These are phyloP conservation scores for Chaetophractus vellerosus DNA, from an alignment of 2,797 vertebrate genomes.

Conservation along the genomic window DNA sequence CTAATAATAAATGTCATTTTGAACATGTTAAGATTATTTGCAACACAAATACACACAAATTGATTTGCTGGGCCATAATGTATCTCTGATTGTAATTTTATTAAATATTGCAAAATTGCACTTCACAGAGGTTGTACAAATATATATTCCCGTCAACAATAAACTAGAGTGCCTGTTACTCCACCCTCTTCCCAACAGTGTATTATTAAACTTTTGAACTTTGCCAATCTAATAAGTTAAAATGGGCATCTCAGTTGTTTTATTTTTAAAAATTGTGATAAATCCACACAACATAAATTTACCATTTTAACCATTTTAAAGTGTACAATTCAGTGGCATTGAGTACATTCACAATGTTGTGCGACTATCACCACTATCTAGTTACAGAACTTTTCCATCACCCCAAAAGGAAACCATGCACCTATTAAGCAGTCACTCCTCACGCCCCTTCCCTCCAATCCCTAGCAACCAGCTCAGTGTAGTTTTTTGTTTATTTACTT, in stretches of 20 bases:
- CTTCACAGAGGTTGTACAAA: background rate
- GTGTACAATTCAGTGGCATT: too few relatives aligned
- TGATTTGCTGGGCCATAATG: background rate
- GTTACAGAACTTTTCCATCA: too few relatives aligned
- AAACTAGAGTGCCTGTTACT: background rate
- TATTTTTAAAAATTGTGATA: constrained; percentile 14
- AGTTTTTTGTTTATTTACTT: background rate
- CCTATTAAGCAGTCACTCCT: too few relatives aligned
- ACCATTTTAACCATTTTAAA: too few relatives aligned
- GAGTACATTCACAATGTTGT: too few relatives aligned
- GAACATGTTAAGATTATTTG: constrained; percentile 47
- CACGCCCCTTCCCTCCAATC: too few relatives aligned
- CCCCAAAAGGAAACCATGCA: too few relatives aligned
- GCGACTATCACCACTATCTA: too few relatives aligned
- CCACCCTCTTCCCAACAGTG: background rate
- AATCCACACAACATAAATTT: too few relatives aligned
- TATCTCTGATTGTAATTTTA: constrained; percentile 58
- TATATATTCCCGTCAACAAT: background rate
- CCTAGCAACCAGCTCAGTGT: background rate
- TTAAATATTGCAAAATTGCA: background rate
- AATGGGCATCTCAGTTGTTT: background rate
- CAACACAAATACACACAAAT: constrained; percentile 64
- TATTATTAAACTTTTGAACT: constrained; percentile 42
- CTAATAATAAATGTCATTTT: constrained; percentile 53
- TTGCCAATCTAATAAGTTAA: constrained; percentile 15